Evolutionary conservation across 2,113 vertebrate species (phyloP), one percentile per base, ranked within the genome.

Genomic region (Epinephelus moara): DNA sequence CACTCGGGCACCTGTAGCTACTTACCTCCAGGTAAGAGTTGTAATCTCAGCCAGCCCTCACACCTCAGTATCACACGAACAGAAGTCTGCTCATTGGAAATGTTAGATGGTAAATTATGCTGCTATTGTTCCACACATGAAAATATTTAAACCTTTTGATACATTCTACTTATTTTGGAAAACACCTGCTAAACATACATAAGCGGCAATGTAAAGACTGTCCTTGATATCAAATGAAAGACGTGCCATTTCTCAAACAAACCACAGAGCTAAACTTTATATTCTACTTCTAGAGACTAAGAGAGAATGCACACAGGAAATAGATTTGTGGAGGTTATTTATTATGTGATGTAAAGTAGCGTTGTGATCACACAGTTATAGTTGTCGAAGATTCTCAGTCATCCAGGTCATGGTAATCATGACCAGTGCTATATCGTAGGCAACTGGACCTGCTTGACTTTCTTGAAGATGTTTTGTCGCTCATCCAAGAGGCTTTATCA

Each of bases 11-110:
- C 94, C 6, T 99, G 98, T 81, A 94, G 96, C 13, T 98, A 97
- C 85, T 74, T 99, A 27, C 97, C 98, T 64, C 98, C 98, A 97
- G 98, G 98, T 99, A 96, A 94, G 95, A 63, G 53, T 42, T 30
- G 18, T 9, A 52, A 57, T 1, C n/a, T 50, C n/a, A 25, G 14
- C 57, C 4, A 25, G 19, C 12, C 5, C 6, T 67, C 7, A 50
- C 42, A 52, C 19, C 11, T 57, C 1, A 66, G 15, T 14, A 14
- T 62, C 11, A 55, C 15, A 42, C 4, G 4, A 23, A 11, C 13
- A 69, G 4, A 49, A 60, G 42, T 47, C 49, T 19, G 50, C 17
- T 40, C 15, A 17, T 25, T 33, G 33, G 40, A 67, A 49, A 52
- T 27, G 27, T 59, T 10, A 13, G 13, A 33, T 4, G 9, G 15